Evolutionary conservation across 2,797 vertebrate species (phyloP), one percentile per base, ranked within the genome.

Genomic region (Gambusia yucatana): DNA sequence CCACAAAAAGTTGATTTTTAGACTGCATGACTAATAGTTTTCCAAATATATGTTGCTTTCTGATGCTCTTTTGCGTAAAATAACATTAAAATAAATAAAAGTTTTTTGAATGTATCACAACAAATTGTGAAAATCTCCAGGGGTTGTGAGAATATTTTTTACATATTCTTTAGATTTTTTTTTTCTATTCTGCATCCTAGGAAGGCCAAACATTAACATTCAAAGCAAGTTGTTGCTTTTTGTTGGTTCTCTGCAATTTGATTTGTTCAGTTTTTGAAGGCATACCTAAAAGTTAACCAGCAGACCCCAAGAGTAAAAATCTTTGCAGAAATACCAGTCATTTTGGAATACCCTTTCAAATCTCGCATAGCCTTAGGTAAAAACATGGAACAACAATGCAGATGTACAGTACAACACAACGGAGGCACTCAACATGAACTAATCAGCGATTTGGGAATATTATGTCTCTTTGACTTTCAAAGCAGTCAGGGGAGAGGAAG

Each of bases 391-490:
- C 82, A 88, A 89, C 90, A 91, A 90, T 83, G 75, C 88, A 86
- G 82, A 91, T 80, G 82, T 88, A 93, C 91, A 92, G 84, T 87
- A 79, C 87, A 73, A 84, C 87, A 89, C 90, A 92, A 92, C 86
- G 83, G 94, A 94, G 88, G 89, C 88, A 59, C 90, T 91, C 92
- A 93, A 92, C 90, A 91, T 91, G 91, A 94, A 94, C 94, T 94
- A 94, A 95, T 94, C 92, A 92, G 91, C 85, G 92, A 89, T 91
- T 89, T 78, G 92, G 93, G 94, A 94, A 92, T 91, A 91, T 89
- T 88, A 87, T 90, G 89, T 94, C 92, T 93, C 88, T 93, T 91
- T 92, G 90, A 93, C 92, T 95, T 95, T 93, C 89, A 91, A 91
- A 77, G 90, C 76, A 87, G 86, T 90, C 84, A 87, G 77, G 89